phyloP scores from a whole-genome alignment of 37 sponge, comb jelly and placozoan species.

The Diacarnus erythraeanus region DNA sequence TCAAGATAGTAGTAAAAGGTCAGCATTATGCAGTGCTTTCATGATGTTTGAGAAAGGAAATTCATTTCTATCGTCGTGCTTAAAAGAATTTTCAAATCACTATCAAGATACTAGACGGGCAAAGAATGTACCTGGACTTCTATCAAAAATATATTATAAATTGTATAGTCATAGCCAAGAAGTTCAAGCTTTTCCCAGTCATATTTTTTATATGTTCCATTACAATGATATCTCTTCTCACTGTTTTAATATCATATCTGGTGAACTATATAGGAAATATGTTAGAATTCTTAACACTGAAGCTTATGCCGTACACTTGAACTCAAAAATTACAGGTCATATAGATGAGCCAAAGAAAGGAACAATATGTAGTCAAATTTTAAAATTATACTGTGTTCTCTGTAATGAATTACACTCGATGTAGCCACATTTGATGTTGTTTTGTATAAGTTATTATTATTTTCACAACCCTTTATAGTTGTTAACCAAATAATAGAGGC shows the following conservation, averaged over 20 bases:
- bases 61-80: neutral
- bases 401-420: no score
- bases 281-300: no score
- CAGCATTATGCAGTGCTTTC: neutral
- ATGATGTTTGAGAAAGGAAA: slow-evolving; percentile 6
- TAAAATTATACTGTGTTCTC: neutral
- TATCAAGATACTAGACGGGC: neutral
- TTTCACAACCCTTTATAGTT: no score
- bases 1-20: neutral
- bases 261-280: neutral
- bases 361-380: slow-evolving; percentile 6
- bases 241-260: no score
- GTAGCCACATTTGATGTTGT: no score
- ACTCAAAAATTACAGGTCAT: neutral
- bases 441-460: no score
- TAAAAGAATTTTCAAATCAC: neutral
- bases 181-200: no score
- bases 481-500: no score
- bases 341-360: neutral
- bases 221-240: no score
- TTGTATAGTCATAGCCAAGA: neutral
- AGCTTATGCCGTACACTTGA: neutral
- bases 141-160: neutral
- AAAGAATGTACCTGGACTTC: neutral
- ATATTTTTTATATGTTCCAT: no score